Base-by-base conservation (phyloP, 2,797 vertebrate genomes). In the Pangasius sanitwongsei region DNA sequence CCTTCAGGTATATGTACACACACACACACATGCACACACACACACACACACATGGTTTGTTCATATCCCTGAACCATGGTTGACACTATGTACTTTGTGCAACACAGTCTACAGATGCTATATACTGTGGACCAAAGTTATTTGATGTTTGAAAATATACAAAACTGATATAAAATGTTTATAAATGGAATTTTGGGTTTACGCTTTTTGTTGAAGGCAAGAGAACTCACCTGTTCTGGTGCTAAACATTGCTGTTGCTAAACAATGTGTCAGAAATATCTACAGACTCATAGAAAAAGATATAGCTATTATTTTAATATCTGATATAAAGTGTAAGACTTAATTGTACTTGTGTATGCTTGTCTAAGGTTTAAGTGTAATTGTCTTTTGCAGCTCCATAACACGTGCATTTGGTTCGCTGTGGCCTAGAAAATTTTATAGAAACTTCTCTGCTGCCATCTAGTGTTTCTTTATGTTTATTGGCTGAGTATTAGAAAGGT, bases 1-100 rank as follows among this genome's bases (percentile, higher is more conserved):
- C 93, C 94, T 95, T 94, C 95, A 96, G 94, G 95, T 95, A 95
- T 93, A 85, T 37, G 86, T 28, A 95, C 93, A 81, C 31, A 81
- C 53, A 85, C 77, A 20, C 80, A 53, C 74, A 85, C 86, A 31
- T 41, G 95, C 70, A 95, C 93, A 23, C 55, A 81, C 8, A 80
- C 25, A 95, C 93, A 83, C n/a, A 84, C 61, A 87, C 77, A 31
- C 82, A 65, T 37, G 20, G 37, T 63, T 63, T 63, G 57, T 83
- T 41, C 23, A 69, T 69, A 41, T 69, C 63, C 31, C 41, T 37
- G 41, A 61, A 63, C n/a, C 23, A 63, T 6, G 2, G n/a, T 31
- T n/a, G 12, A 83, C 44, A 75, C 77, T 50, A 34, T 44, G 44
- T 57, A n/a, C 59, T 78, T 78, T 87, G 86, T 84, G 7, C 59